phyloP scores from a whole-genome alignment of 2,113 vertebrate genomes.

The Naja naja region DNA sequence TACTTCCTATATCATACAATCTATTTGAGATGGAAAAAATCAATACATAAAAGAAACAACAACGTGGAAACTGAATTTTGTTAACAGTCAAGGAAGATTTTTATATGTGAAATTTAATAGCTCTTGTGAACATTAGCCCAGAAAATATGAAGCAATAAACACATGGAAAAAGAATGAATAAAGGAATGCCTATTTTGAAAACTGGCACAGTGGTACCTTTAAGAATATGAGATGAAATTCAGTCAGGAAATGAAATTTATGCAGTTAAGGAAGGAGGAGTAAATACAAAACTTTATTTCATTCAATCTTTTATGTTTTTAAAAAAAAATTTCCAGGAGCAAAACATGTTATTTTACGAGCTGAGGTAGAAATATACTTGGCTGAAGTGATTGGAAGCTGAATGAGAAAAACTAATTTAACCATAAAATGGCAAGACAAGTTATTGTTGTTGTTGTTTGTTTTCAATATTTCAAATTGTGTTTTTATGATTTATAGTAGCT shows the following conservation, averaged over 20 bases:
- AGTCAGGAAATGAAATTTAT: conserved; percentile 60
- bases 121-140: conserved; percentile 28
- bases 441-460: not conserved
- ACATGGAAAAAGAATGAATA: conserved; percentile 39
- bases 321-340: conserved; percentile 24
- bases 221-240: conserved; percentile 60
- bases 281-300: not conserved
- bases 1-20: not conserved
- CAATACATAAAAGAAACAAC: not conserved
- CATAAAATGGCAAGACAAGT: conserved; percentile 14
- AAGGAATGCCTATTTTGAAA: conserved; percentile 49
- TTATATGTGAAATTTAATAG: conserved; percentile 33
- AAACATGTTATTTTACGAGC: conserved; percentile 42
- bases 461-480: conserved; percentile 9
- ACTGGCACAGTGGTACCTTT: conserved; percentile 47
- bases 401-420: conserved; percentile 38
- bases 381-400: conserved; percentile 33
- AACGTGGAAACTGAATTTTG: not conserved
- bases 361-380: conserved; percentile 53
- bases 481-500: conserved; percentile 12
- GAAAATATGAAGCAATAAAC: conserved; percentile 26
- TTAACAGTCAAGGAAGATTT: not conserved
- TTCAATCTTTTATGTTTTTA: conserved; percentile 37
- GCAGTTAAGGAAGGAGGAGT: conserved; percentile 28
- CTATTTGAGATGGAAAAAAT: not conserved